Percentiles rank a stretch among this genome's conserved stretches.
phyloP scores from a whole-genome alignment of 1,140 invertebrate species.

The Prorops nasuta region DNA sequence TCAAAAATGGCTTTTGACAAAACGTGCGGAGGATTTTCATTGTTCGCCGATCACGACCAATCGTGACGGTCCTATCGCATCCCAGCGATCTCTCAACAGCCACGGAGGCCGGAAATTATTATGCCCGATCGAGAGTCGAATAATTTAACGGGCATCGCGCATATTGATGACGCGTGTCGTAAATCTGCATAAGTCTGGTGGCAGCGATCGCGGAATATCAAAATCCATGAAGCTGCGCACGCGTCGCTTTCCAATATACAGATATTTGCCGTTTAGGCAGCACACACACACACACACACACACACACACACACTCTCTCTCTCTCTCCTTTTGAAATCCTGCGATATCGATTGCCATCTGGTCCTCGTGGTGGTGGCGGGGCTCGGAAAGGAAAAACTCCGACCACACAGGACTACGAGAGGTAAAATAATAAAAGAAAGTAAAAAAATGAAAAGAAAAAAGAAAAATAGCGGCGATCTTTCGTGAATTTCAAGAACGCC shows the following conservation, averaged over 20 bases:
- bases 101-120: conserved; percentile 6
- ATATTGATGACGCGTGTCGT: conserved; percentile 21
- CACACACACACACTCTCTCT: neutral
- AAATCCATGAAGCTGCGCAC: conserved; percentile 1
- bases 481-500: conserved; percentile 8
- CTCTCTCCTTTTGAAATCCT: conserved; percentile 10
- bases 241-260: too few species aligned
- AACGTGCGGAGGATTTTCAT: too few species aligned
- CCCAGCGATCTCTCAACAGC: neutral
- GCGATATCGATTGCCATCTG: conserved; percentile 11
- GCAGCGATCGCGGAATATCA: conserved; percentile 11
- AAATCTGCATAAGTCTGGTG: conserved; percentile 14
- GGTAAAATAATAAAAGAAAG: neutral
- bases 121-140: conserved; percentile 5
- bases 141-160: conserved; percentile 20
- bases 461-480: neutral
- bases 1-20: too few species aligned
- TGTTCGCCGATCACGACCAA: too few species aligned
- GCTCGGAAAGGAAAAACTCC: conserved; percentile 11
- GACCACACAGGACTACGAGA: conserved; percentile 2
- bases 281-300: too few species aligned
- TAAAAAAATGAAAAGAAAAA: neutral
- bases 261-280: too few species aligned
- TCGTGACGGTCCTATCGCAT: too few species aligned
- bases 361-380: conserved; percentile 6